Base-by-base conservation (phyloP, 2,888 invertebrate genomes). In the Pachliopta kotzebuea region DNA sequence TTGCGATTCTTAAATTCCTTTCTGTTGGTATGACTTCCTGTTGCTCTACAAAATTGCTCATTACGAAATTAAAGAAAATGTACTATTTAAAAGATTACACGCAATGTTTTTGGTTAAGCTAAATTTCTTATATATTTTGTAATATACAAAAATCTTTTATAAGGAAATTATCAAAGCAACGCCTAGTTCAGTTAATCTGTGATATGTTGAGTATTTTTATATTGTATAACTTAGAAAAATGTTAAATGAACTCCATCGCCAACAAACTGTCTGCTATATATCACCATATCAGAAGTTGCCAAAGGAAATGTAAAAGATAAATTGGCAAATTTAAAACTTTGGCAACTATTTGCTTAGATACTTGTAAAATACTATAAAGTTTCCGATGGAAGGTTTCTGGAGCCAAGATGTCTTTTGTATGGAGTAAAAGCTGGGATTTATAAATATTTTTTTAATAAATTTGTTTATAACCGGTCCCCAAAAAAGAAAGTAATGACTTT, bases 381-480 rank as follows among this genome's bases (percentile, higher is more conserved):
- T 65, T 65, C 20, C 26, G 42, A 26, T 58, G 57, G 37, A n/a
- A 58, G 49, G 45, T 49, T 50, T 29, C 49, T 52, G 20, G 55
- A 65, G 62, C 65, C 65, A 65, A 65, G 31, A 61, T 49, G 58
- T 62, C 61, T 58, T 54, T 65, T n/a, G 11, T n/a, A 55, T 62
- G 24, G 21, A 62, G 29, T 61, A 54, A 61, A 23, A 14, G 29
- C 24, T 29, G 58, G 50, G 29, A 18, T 60, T n/a, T 14, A 37
- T 37, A 37, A 8, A 11, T 9, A 11, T 31, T 9, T 4, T 14
- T 14, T 2, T 11, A 37, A 37, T 26, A 4, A 3, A 26, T 4
- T 26, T 3, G 4, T 37, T 37, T 14, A 2, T 14, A 0, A 3
- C 11, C 11, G 37, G 37, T 11, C 1, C 11, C 14, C 4, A 0